Base-by-base conservation (phyloP, 2,113 vertebrate species). In the Daboia siamensis region DNA sequence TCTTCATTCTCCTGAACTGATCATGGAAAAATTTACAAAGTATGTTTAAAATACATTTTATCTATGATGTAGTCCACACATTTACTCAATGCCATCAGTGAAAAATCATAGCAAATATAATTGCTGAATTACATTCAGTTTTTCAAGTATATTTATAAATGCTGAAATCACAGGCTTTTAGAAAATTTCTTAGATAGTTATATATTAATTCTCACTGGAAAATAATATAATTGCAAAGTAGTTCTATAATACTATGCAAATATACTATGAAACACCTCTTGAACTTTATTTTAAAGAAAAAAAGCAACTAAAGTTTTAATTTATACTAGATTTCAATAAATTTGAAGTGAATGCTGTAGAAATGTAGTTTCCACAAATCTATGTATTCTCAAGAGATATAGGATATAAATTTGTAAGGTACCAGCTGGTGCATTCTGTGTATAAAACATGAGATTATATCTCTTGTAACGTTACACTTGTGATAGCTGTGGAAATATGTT, bases 391-490 rank as follows among this genome's bases (percentile, higher is more conserved):
- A 0, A 0, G 94, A 39, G 96, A 55, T 10, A 44, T 93, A 90
- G 92, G 96, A 57, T 10, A 44, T 94, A 91, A 93, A 88, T 94
- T 94, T 93, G 96, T 94, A 24, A 94, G 90, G 10, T 94, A 94
- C 93, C 96, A 97, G 96, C 95, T 97, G 96, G 91, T 96, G 95
- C 86, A 33, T 89, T 95, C 93, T 95, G 93, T 94, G 94, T 92
- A 89, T 93, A 95, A 93, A 94, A 91, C 29, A 94, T 94, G 93
- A 94, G 93, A 94, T 94, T 94, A 96, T 96, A 93, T 39, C 91
- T 94, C 55, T 93, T 94, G 26, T 59, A 95, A 95, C 85, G 20
- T 86, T 87, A 33, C 74, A 56, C 21, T 89, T 52, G 15, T 89
- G 21, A 24, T 64, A 26, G 88, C 92, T 95, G 52, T 90, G 93